Evolutionary conservation across 2,888 invertebrate genomes (phyloP), one percentile per base, ranked within the genome.

Genomic region (Cerceris rybyensis): DNA sequence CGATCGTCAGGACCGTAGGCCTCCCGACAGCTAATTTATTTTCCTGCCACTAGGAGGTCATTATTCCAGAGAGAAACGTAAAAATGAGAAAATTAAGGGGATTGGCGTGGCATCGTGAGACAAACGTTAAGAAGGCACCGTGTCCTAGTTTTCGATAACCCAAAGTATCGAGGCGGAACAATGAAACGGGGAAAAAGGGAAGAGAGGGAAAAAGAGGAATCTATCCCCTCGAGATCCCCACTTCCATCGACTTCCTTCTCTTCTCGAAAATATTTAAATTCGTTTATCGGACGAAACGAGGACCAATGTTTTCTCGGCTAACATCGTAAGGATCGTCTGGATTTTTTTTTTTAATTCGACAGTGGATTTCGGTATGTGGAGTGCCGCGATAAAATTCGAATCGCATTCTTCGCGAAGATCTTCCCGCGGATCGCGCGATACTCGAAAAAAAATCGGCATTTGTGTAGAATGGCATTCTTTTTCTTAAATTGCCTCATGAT

Each of bases 11-110:
- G 58, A 70, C 39, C 69, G 72, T 82, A 78, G 76, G 71, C 65
- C 74, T 76, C 28, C 60, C 65, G 72, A 72, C 64, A 77, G 77
- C 74, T 74, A 84, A 84, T 84, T 80, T 84, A 84, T 82, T 79
- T 78, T 71, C 67, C 80, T 78, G 80, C 70, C 78, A 75, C 65
- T 42, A 13, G 70, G 60, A 81, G 73, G 61, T 84, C 70, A 41
- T 84, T 84, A 84, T 83, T 75, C 79, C 60, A 17, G 76, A 63
- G 60, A 58, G 59, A 67, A 80, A 77, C 28, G 70, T 9, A 59
- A 75, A 83, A 81, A 81, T 77, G 60, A 77, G 64, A 70, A 46
- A 57, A 28, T 14, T n/a, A 64, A 50, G 17, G 58, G 42, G 49
- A 9, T 8, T 50, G 63, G n/a, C 39, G 57, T 43, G 57, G 58